These are phyloP conservation scores for Corythoichthys intestinalis DNA, from an alignment of 2,113 vertebrate genomes.

Conservation along the genomic window DNA sequence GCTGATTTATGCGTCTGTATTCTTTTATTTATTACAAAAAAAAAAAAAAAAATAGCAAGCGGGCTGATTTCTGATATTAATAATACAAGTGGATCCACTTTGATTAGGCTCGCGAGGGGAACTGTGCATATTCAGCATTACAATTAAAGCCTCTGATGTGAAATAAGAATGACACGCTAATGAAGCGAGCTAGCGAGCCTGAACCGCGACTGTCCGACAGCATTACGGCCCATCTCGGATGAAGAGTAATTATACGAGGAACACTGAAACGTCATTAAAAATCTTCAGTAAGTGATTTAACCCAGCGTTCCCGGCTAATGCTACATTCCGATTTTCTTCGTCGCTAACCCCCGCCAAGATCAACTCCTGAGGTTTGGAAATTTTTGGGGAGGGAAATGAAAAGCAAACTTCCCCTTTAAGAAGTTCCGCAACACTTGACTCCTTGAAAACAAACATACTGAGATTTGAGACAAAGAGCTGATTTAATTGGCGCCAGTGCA, in stretches of 20 bases:
- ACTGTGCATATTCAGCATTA: conserved; percentile 99
- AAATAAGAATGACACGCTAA: conserved; percentile 99
- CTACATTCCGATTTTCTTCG: conserved; percentile 61
- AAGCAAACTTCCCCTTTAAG: conserved; percentile 76
- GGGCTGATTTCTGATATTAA: conserved; percentile 99
- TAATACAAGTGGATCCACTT: conserved; percentile 99
- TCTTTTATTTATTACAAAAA: conserved; percentile 99
- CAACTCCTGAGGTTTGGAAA: conserved; percentile 36
- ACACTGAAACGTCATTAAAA: conserved; percentile 99
- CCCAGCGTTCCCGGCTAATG: conserved; percentile 94
- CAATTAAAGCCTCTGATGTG: conserved; percentile 99
- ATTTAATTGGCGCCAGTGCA: conserved; percentile 55
- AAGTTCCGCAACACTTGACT: conserved; percentile 71
- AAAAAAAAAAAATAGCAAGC: conserved; percentile 99
- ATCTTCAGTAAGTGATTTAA: conserved; percentile 99
- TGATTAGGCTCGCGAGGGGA: conserved; percentile 99
- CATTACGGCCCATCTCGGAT: conserved; percentile 99
- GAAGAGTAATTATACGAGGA: conserved; percentile 99
- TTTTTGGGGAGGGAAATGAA: background rate
- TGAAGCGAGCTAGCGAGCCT: conserved; percentile 99
- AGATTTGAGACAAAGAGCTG: conserved; percentile 43
- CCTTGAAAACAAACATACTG: conserved; percentile 35
- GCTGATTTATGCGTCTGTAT: conserved; percentile 99
- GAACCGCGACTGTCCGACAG: conserved; percentile 99
- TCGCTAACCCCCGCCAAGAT: conserved; percentile 27